Evolutionary conservation across 2,888 invertebrate species (phyloP).

Genomic region (Drosophila quasianomalipes): DNA sequence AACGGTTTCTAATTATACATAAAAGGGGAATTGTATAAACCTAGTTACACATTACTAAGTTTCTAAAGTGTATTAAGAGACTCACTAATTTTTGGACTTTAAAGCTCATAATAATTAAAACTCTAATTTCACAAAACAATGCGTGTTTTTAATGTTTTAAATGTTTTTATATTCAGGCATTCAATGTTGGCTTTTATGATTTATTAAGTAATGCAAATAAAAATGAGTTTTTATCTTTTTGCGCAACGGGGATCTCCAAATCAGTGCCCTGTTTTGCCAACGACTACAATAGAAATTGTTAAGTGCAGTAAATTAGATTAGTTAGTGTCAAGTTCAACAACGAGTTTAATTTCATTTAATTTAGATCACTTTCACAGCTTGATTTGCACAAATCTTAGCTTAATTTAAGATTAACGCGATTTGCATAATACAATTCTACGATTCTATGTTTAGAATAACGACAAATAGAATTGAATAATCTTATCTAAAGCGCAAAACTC

Average conservation of each 20-base stretch:
- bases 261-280: background rate
- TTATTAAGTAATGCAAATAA: background rate
- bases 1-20: background rate
- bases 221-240: background rate
- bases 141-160: background rate
- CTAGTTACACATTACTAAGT: background rate
- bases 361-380: conserved; percentile 18
- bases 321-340: no score
- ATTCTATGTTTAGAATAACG: conserved; percentile 26
- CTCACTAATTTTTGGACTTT: background rate
- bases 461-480: conserved; percentile 51
- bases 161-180: background rate
- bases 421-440: conserved; percentile 34
- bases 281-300: background rate
- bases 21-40: background rate
- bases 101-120: background rate
- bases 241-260: background rate
- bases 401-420: conserved; percentile 26
- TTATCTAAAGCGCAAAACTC: conserved; percentile 15
- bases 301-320: background rate
- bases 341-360: background rate
- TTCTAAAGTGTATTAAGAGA: background rate
- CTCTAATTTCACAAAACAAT: background rate
- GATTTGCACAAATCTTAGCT: background rate
- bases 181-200: background rate